Evolutionary conservation across 2,888 invertebrate species (phyloP).

Genomic region (Xiphydria camelus): DNA sequence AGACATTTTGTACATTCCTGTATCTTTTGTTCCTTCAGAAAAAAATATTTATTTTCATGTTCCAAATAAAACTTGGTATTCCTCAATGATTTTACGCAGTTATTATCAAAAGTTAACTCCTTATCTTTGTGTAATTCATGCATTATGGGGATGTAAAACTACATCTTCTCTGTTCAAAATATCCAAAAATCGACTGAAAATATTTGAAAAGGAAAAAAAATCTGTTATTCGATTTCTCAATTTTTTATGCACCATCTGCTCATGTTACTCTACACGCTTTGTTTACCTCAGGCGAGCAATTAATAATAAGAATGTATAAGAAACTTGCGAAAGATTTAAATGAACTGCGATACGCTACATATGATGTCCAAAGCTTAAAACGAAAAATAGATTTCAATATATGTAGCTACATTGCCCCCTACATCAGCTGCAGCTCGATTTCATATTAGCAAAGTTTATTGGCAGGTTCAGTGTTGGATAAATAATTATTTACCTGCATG

Average conservation of each 20-base stretch:
- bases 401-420: constrained; percentile 3
- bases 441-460: background rate
- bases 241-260: no score
- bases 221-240: no score
- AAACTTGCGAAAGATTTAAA: background rate
- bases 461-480: background rate
- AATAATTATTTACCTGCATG: constrained; percentile 1
- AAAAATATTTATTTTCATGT: no score
- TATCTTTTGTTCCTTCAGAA: no score
- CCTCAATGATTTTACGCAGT: no score
- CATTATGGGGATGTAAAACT: background rate
- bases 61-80: no score
- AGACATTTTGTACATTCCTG: no score
- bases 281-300: background rate
- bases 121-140: background rate
- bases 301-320: constrained; percentile 4
- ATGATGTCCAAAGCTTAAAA: constrained; percentile 1
- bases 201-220: background rate
- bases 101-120: background rate
- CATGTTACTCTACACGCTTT: background rate
- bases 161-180: background rate
- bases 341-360: constrained; percentile 1
- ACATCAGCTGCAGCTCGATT: constrained; percentile 3
- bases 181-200: constrained; percentile 3
- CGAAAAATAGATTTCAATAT: constrained; percentile 7